Conservation (phyloP, 2,797 vertebrate genomes). For the Anableps anableps region DNA sequence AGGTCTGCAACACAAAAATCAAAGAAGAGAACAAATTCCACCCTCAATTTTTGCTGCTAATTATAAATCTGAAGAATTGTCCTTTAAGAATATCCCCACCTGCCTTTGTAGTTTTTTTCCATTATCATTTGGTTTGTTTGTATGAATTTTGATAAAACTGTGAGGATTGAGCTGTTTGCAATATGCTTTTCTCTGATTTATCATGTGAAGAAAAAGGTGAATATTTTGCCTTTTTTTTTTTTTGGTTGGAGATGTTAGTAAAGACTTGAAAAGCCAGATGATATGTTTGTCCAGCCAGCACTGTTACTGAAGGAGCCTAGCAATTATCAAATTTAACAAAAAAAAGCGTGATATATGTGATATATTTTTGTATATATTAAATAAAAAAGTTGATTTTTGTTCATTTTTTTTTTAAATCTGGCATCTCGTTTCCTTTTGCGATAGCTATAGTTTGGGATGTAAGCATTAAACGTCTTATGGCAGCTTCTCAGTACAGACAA, state of each 20-base stretch:
- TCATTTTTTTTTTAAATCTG: slow-evolving; percentile 81
- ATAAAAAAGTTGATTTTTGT: slow-evolving; percentile 84
- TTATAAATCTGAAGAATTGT: slow-evolving; percentile 60
- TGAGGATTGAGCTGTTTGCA: slow-evolving; percentile 82
- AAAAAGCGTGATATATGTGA: slow-evolving; percentile 88
- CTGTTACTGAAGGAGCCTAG: slow-evolving; percentile 86
- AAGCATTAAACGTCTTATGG: slow-evolving; percentile 95
- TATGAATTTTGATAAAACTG: slow-evolving; percentile 77
- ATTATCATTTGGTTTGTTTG: slow-evolving; percentile 58
- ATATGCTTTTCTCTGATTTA: slow-evolving; percentile 76
- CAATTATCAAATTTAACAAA: slow-evolving; percentile 83
- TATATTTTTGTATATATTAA: slow-evolving; percentile 92
- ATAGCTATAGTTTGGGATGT: slow-evolving; percentile 88
- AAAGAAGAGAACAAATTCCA: slow-evolving; percentile 53
- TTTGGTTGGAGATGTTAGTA: slow-evolving; percentile 60
- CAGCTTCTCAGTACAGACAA: slow-evolving; percentile 87
- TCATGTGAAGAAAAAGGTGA: slow-evolving; percentile 65
- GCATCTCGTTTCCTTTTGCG: slow-evolving; percentile 75
- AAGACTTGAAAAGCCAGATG: slow-evolving; percentile 78
- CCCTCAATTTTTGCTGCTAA: slow-evolving; percentile 76
- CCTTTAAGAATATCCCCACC: slow-evolving; percentile 53
- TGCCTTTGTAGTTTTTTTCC: slow-evolving; percentile 6
- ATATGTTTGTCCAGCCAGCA: slow-evolving; percentile 84
- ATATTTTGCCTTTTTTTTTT: slow-evolving; percentile 61
- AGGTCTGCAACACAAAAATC: slow-evolving; percentile 27